Conservation (phyloP, 2,113 vertebrate genomes). For the Xiphophorus couchianus region DNA sequence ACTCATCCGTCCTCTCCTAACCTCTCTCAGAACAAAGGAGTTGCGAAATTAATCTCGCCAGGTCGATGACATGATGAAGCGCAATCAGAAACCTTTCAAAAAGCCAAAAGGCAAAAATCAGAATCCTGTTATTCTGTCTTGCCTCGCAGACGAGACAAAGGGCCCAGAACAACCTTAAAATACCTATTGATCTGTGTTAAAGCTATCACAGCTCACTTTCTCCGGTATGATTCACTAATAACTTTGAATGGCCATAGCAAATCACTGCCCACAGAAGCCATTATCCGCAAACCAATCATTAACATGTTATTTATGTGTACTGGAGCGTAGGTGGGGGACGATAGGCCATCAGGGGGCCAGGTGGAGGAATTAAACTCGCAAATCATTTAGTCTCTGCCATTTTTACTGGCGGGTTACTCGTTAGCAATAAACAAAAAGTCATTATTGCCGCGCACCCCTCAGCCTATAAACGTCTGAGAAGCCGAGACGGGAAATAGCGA, state of each 20-base stretch:
- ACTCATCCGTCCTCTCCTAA: background rate
- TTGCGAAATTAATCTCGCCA: background rate
- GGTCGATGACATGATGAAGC: constrained; percentile 27
- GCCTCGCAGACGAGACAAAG: constrained; percentile 9
- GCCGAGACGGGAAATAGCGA: constrained; percentile 64
- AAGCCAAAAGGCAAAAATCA: constrained; percentile 23
- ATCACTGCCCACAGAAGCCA: constrained; percentile 40
- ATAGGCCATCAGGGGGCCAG: constrained; percentile 57
- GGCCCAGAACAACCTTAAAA: constrained; percentile 23
- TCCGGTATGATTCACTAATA: constrained; percentile 43
- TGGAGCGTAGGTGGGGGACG: constrained; percentile 38
- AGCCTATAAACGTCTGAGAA: constrained; percentile 63
- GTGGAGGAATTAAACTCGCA: constrained; percentile 73
- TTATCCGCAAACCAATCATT: constrained; percentile 51
- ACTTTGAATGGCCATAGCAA: constrained; percentile 47
- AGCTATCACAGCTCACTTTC: constrained; percentile 22
- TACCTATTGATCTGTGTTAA: constrained; percentile 30
- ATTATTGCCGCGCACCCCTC: constrained; percentile 55
- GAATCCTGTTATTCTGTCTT: constrained; percentile 32
- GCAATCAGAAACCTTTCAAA: constrained; percentile 27
- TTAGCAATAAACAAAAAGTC: constrained; percentile 76
- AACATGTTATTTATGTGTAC: constrained; percentile 63
- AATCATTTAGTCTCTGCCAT: constrained; percentile 69
- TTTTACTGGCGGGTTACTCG: constrained; percentile 56
- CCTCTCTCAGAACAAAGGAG: constrained; percentile 7